phyloP scores from a whole-genome alignment of 2,888 invertebrate genomes.

The Drosophila anomelani region DNA sequence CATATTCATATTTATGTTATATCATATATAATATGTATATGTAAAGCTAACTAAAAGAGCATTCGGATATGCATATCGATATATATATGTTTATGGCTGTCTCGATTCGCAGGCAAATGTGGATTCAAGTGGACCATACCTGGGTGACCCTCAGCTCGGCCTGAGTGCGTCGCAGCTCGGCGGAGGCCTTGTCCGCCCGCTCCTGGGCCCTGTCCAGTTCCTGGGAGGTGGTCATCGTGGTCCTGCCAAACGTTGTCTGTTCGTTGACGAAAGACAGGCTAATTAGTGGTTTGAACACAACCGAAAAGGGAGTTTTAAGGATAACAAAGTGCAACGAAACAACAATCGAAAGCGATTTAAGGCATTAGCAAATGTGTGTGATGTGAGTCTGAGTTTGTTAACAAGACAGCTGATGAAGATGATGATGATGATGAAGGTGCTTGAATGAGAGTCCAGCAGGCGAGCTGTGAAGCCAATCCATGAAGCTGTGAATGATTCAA shows the following conservation, averaged over 20 bases:
- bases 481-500: constrained; percentile 37
- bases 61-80: constrained; percentile 57
- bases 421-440: neutral
- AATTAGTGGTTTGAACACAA: constrained; percentile 61
- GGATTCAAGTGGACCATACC: constrained; percentile 80
- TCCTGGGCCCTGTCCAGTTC: constrained; percentile 93
- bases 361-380: constrained; percentile 36
- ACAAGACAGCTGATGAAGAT: neutral
- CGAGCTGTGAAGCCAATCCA: constrained; percentile 29
- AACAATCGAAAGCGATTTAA: constrained; percentile 33
- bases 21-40: constrained; percentile 37
- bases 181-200: constrained; percentile 92
- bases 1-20: constrained; percentile 20
- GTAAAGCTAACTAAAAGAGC: constrained; percentile 64
- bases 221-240: constrained; percentile 92
- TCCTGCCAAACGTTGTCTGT: constrained; percentile 91
- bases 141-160: constrained; percentile 96
- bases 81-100: constrained; percentile 38
- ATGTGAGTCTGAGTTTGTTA: neutral
- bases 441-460: constrained; percentile 44
- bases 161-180: constrained; percentile 93
- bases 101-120: constrained; percentile 30
- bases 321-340: constrained; percentile 34
- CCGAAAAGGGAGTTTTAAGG: neutral
- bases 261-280: constrained; percentile 45